Evolutionary conservation across 53 echinoderm and acorn worm genomes (phyloP).

Genomic region (Astropecten irregularis): DNA sequence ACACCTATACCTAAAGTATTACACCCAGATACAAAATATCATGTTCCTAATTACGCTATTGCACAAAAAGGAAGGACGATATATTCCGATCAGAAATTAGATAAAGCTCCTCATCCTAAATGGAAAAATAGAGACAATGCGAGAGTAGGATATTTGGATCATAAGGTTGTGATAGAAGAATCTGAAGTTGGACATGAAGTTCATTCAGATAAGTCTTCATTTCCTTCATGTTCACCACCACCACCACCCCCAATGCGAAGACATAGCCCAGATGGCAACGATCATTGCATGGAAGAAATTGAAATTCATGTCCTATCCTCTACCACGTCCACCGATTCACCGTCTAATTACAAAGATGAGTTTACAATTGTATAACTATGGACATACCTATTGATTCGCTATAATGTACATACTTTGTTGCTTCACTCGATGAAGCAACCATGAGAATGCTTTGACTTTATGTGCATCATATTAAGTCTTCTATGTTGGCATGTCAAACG

Average conservation of each 20-base stretch:
- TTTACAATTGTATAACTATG: conserved; percentile 54
- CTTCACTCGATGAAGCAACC: no score
- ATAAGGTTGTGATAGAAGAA: neutral
- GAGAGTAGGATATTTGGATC: no score
- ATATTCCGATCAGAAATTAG: conserved; percentile 14
- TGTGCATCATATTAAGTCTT: no score
- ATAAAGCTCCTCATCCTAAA: neutral
- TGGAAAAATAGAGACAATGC: no score
- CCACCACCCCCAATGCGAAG: conserved; percentile 63
- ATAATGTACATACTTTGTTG: no score
- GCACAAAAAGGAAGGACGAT: conserved; percentile 28
- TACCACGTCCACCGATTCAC: conserved; percentile 13
- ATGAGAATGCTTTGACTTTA: no score
- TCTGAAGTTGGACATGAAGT: neutral
- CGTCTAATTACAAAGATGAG: conserved; percentile 41
- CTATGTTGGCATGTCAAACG: no score
- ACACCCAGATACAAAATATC: conserved; percentile 58
- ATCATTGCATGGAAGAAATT: conserved; percentile 60
- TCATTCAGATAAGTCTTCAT: conserved; percentile 9
- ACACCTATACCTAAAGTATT: conserved; percentile 65
- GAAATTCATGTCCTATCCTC: conserved; percentile 61
- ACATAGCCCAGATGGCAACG: conserved; percentile 68
- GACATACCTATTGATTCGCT: no score
- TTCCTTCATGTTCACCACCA: conserved; percentile 40
- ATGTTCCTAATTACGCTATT: conserved; percentile 36